Conservation (phyloP, 2,888 invertebrate genomes). For the Branchellion lobata region DNA sequence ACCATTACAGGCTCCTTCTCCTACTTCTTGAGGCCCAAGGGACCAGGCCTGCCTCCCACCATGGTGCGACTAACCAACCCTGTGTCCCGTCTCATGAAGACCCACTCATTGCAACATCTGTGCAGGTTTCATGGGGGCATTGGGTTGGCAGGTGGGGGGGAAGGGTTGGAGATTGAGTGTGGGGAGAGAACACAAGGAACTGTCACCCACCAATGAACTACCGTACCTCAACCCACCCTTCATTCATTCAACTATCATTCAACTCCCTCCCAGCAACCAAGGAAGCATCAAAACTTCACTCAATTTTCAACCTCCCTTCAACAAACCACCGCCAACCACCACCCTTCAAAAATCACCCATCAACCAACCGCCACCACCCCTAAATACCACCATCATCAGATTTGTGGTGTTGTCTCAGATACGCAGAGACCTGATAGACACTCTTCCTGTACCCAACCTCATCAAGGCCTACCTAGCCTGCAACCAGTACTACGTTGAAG, state of each 20-base stretch:
- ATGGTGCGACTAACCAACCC: constrained; percentile 75
- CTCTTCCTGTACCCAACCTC: constrained; percentile 69
- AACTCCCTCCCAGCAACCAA: too few relatives aligned
- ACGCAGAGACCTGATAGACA: constrained; percentile 70
- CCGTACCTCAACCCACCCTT: too few relatives aligned
- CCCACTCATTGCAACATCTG: constrained; percentile 72
- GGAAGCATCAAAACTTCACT: too few relatives aligned
- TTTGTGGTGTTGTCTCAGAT: constrained; percentile 70
- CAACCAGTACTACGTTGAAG: constrained; percentile 52
- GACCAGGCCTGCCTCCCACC: constrained; percentile 66
- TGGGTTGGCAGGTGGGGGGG: too few relatives aligned
- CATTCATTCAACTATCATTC: too few relatives aligned
- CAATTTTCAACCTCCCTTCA: too few relatives aligned
- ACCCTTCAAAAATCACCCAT: background rate
- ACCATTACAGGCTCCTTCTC: constrained; percentile 68
- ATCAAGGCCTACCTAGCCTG: constrained; percentile 60
- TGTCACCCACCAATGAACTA: too few relatives aligned
- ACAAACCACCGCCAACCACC: background rate
- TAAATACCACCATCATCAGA: constrained; percentile 73
- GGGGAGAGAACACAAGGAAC: too few relatives aligned
- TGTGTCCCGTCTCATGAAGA: constrained; percentile 72
- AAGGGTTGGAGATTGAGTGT: too few relatives aligned
- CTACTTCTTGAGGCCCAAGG: constrained; percentile 72
- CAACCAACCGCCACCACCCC: background rate
- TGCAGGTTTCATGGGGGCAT: constrained; percentile 70